Evolutionary conservation across 2,888 invertebrate genomes (phyloP), one percentile per base, ranked within the genome.

Genomic region (Cetonia aurata): DNA sequence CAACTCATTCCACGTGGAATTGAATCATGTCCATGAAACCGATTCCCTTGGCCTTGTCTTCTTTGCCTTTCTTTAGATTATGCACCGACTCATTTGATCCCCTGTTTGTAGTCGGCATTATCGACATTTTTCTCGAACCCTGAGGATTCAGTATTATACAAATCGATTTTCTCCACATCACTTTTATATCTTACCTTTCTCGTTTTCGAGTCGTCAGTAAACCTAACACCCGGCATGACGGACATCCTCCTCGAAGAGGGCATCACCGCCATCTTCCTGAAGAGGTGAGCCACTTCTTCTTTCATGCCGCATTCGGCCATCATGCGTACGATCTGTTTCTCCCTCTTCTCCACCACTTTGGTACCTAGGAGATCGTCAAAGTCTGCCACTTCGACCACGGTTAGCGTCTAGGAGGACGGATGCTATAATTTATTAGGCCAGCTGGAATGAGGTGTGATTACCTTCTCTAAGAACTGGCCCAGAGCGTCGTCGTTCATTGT

Each of bases 141-240:
- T 70, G 15, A 19, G 37, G 8, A 4, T 6, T 37, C 37, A 1
- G 8, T 1, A 37, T 9, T 10, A 37, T 10, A 37, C 1, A 10
- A 37, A 6, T 9, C 37, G 8, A 8, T 37, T 37, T 37, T 37
- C 6, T 6, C 1, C 44, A 44, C 44, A 13, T 15, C 4, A 50
- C 9, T 9, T n/a, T n/a, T 8, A 17, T 50, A 3, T 10, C 13
- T 48, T 37, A 65, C 62, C 41, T 33, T 65, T 50, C 50, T 50
- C n/a, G 17, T 48, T 25, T 69, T 69, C 12, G 52, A 60, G 2
- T 50, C 53, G 10, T 77, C 75, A 0, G 76, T 66, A 31, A 79
- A 76, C 56, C 74, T 71, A 13, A 82, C 77, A 25, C 87, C 87
- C 0, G 87, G 87, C 83, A 87, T 86, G 9, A 87, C 83, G 1